Evolutionary conservation across 2,888 invertebrate genomes (phyloP).

Genomic region (Amitus sp.): DNA sequence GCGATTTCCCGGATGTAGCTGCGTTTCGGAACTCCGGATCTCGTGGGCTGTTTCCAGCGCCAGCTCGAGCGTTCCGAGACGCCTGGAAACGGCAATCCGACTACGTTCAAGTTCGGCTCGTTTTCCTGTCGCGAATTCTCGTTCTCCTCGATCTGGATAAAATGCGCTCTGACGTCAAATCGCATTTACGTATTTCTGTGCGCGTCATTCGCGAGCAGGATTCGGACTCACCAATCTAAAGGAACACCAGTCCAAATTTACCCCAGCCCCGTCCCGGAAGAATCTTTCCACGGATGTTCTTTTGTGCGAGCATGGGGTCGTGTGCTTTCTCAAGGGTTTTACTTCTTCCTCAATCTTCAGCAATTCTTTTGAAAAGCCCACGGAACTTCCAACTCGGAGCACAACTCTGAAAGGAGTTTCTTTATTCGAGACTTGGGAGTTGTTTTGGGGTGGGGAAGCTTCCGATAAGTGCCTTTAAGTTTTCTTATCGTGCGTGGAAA

Average conservation of each 20-base stretch:
- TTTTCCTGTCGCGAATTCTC: constrained; percentile 51
- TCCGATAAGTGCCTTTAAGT: no score
- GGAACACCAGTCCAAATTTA: constrained; percentile 89
- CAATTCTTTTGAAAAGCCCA: constrained; percentile 77
- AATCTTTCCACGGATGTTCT: constrained; percentile 85
- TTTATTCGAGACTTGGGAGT: not conserved
- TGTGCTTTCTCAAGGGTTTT: constrained; percentile 79
- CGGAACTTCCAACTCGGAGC: constrained; percentile 81
- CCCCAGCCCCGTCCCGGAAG: constrained; percentile 81
- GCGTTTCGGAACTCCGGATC: constrained; percentile 72
- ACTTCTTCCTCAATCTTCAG: constrained; percentile 82
- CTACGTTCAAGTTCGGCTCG: constrained; percentile 58
- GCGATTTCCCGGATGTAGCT: constrained; percentile 77
- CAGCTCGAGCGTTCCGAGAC: constrained; percentile 64
- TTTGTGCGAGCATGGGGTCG: constrained; percentile 82
- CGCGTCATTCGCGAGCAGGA: not conserved
- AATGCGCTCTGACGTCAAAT: not conserved
- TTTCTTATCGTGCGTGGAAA: no score
- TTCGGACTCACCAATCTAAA: constrained; percentile 77
- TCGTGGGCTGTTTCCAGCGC: constrained; percentile 73
- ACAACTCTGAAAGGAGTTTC: constrained; percentile 72
- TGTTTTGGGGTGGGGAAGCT: no score
- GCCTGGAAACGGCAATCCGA: constrained; percentile 53
- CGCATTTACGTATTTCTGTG: not conserved
- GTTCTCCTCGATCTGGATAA: constrained; percentile 54